phyloP scores from a whole-genome alignment of 2,888 invertebrate species.

The Clunio marinus region DNA sequence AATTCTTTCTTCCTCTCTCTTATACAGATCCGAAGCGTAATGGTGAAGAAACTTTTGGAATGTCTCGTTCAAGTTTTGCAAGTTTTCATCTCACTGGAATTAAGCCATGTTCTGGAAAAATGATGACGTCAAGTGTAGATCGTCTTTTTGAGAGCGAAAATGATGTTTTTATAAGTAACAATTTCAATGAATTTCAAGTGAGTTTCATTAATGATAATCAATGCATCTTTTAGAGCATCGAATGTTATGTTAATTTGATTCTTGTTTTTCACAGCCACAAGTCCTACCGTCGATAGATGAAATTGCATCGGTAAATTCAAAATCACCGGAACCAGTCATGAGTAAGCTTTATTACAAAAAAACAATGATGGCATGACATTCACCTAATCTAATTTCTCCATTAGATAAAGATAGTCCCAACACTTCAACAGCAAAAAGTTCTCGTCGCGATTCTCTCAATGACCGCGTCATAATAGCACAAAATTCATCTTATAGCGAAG shows the following conservation, averaged over 20 bases:
- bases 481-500: slow-evolving; percentile 43
- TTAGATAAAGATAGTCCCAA: slow-evolving; percentile 49
- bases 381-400: not conserved
- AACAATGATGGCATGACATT: not conserved
- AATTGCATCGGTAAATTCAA: slow-evolving; percentile 43
- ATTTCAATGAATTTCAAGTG: slow-evolving; percentile 57
- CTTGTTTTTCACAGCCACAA: slow-evolving; percentile 9
- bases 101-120: slow-evolving; percentile 67
- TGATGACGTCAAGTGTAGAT: slow-evolving; percentile 89
- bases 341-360: slow-evolving; percentile 32
- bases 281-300: slow-evolving; percentile 58
- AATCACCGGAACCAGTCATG: slow-evolving; percentile 42
- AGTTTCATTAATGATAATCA: slow-evolving; percentile 9
- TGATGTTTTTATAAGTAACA: slow-evolving; percentile 68
- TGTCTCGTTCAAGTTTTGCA: slow-evolving; percentile 77
- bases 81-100: slow-evolving; percentile 81
- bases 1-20: too few species aligned
- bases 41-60: slow-evolving; percentile 54
- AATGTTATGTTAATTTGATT: not conserved
- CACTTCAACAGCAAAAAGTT: slow-evolving; percentile 64
- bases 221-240: not conserved
- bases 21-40: too few species aligned
- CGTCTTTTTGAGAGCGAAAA: slow-evolving; percentile 67
- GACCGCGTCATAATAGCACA: slow-evolving; percentile 48
- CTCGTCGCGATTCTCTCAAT: slow-evolving; percentile 60